Base-by-base conservation (phyloP, 1,140 invertebrate genomes). In the Tetramorium alpestre region DNA sequence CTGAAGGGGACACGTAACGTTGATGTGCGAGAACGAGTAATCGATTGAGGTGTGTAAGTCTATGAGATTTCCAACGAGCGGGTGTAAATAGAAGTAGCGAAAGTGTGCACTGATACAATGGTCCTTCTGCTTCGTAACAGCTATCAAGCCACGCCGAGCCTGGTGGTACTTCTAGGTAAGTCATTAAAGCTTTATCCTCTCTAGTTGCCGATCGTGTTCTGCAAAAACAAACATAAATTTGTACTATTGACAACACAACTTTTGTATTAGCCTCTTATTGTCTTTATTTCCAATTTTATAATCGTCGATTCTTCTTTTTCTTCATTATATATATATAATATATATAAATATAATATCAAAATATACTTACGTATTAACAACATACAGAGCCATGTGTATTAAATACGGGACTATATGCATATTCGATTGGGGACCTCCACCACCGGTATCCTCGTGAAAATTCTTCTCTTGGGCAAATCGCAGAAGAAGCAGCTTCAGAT, bases 401-500 rank as follows among this genome's bases (percentile, higher is more conserved):
- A 99, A 96, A 94, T 99, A 99, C 28, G 99, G 99, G 77, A 99
- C 96, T 89, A 99, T 97, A 94, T 99, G 98, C 97, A 99, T 98
- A 95, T 99, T 99, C 38, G 98, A 99, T 93, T 99, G 98, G 11
- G 98, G 98, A 18, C 99, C 98, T 87, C 99, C 99, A 87, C 99
- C 99, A 16, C 99, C 99, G 28, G 98, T 99, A 95, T 99, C 99
- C 94, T 99, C 98, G 94, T 99, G 99, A 96, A 99, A 99, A 80
- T 98, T 98, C 93, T 98, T 98, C 91, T 99, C 99, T 94, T 98
- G 97, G 0, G 99, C 98, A 96, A 99, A 99, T 82, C 98, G 96
- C 91, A 98, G 92, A 44, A 99, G 94, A 67, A 99, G 95, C 88
- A 99, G 95, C 95, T 99, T 99, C 76, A 99, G 95, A 95, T 99